Base-by-base conservation (phyloP, 2,888 invertebrate genomes). In the Dioctria rufipes region DNA sequence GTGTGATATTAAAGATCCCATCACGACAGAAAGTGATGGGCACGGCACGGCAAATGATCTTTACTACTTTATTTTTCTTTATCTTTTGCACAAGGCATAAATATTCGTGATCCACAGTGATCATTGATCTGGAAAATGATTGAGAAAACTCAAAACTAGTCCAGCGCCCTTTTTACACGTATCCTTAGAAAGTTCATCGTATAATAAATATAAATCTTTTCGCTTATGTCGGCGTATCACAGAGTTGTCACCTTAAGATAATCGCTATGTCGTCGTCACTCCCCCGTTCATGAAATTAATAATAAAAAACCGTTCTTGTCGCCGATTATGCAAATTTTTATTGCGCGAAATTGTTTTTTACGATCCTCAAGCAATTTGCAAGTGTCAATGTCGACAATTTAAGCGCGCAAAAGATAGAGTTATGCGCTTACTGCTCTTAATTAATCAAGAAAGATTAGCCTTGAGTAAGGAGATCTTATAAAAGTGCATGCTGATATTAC, bases 201-300 rank as follows among this genome's bases (percentile, higher is more conserved):
- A 40, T 40, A 54, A 54, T 54, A 71, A 58, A 75, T 25, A 25
- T 75, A 60, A 60, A 75, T 61, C 75, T 65, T 65, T 39, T 6
- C 5, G 65, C 54, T 54, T 51, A 75, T 11, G 75, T 75, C 75
- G 75, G 75, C 60, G 46, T 43, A 61, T 58, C 40, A 75, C 25
- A 75, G 60, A 75, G 6, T 75, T 75, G 75, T 75, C 75, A 75
- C 61, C 25, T 60, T 75, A 60, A 60, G 46, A 75, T 71, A 71
- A 71, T 71, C 71, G 58, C 71, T 39, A 51, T 71, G 71, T 71
- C 71, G 71, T 71, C 71, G 39, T 54, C 1, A 13, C 9, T 43
- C 43, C 60, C 9, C 46, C 8, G 6, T 61, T 61, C 60, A 13
- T 11, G 46, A 75, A 75, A 75, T 75, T 75, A 60, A 75, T 75